phyloP scores from a whole-genome alignment of 2,888 invertebrate species.

The Ophraella communa region DNA sequence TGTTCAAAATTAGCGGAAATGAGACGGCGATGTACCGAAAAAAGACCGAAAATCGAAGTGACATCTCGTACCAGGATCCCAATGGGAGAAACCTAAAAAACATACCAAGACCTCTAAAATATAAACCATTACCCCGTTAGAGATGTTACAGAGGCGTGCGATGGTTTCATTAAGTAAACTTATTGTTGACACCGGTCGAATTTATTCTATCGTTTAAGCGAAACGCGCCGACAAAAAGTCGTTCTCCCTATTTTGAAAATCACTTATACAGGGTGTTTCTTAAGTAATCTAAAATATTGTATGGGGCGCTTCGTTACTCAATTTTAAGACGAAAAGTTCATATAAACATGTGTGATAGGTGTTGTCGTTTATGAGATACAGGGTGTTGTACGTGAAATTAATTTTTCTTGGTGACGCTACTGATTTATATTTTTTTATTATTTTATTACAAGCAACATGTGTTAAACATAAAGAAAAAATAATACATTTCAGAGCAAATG shows the following conservation, averaged over 20 bases:
- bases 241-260: not conserved
- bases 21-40: constrained; percentile 53
- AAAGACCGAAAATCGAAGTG: constrained; percentile 54
- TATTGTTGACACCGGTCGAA: constrained; percentile 1
- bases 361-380: too few relatives aligned
- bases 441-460: too few relatives aligned
- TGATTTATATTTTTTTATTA: too few relatives aligned
- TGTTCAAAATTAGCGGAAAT: constrained; percentile 54
- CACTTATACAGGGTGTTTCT: not conserved
- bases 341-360: too few relatives aligned
- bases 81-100: constrained; percentile 33
- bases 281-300: not conserved
- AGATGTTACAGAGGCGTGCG: constrained; percentile 32
- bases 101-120: constrained; percentile 51
- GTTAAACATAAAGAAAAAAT: too few relatives aligned
- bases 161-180: constrained; percentile 1
- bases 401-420: too few relatives aligned
- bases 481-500: too few relatives aligned
- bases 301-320: too few relatives aligned
- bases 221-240: not conserved
- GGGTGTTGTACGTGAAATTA: too few relatives aligned
- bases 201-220: constrained; percentile 2
- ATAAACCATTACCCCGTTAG: constrained; percentile 53
- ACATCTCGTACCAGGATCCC: constrained; percentile 57
- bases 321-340: too few relatives aligned